Evolutionary conservation across 2,113 vertebrate genomes (phyloP).

Genomic region (Lepus europaeus): DNA sequence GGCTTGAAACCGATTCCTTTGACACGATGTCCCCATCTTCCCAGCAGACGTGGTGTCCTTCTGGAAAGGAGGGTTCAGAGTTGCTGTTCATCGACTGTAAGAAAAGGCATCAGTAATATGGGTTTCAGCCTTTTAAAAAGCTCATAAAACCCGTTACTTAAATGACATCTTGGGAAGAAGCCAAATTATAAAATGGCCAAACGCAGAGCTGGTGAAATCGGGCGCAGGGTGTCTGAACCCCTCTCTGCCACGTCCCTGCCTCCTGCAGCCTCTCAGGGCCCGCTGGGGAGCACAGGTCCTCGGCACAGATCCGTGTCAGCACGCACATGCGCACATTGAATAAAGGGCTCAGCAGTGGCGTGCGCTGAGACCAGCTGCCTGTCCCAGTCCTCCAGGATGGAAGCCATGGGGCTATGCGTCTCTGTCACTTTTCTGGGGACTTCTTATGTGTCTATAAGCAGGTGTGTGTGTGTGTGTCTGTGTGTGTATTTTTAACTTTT

Average conservation of each 20-base stretch:
- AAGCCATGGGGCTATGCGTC: neutral
- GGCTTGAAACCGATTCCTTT: neutral
- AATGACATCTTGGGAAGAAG: conserved; percentile 27
- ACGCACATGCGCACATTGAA: neutral
- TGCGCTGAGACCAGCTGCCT: neutral
- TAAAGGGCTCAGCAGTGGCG: neutral
- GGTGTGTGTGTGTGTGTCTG: no score
- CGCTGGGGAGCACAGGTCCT: neutral
- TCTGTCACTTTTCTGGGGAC: neutral
- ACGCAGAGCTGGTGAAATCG: neutral
- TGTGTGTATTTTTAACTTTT: neutral
- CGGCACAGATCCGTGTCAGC: neutral
- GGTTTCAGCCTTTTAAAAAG: conserved; percentile 48
- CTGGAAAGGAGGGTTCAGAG: neutral
- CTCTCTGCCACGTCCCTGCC: neutral
- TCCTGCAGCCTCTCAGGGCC: neutral
- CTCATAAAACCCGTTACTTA: conserved; percentile 55
- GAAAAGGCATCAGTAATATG: conserved; percentile 46
- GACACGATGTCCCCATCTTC: neutral
- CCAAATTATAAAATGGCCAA: neutral
- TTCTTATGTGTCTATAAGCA: neutral
- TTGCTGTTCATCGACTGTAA: conserved; percentile 24
- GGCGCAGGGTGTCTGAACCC: neutral
- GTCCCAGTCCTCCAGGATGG: neutral
- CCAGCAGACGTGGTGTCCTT: neutral